Evolutionary conservation across 2,113 vertebrate genomes (phyloP).

Genomic region (Cavia porcellus): DNA sequence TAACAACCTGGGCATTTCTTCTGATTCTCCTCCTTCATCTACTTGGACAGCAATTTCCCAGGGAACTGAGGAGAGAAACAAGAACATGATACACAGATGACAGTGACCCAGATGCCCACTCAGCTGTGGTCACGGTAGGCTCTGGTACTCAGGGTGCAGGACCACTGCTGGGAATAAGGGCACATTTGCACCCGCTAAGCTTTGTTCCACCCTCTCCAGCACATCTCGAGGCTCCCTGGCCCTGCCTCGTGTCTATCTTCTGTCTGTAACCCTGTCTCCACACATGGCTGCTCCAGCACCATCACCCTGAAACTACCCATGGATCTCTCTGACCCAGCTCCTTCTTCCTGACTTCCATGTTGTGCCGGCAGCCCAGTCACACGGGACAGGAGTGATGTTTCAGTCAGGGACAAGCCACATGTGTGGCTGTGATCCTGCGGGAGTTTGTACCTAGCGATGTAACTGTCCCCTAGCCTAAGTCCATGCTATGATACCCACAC

Average conservation of each 20-base stretch:
- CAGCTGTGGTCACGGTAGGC: not conserved
- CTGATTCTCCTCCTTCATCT: not conserved
- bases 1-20: not conserved
- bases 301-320: accelerated
- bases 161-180: not conserved
- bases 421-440: not conserved
- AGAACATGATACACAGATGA: not conserved
- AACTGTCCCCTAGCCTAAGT: not conserved
- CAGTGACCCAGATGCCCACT: not conserved
- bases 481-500: not conserved
- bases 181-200: not conserved
- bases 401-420: not conserved
- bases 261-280: not conserved
- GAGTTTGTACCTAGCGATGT: too few relatives aligned
- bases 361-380: not conserved
- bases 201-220: not conserved
- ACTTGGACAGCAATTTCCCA: not conserved
- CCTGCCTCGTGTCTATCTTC: not conserved
- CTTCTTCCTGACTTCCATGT: not conserved
- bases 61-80: not conserved
- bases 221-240: not conserved
- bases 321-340: not conserved
- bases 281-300: not conserved
- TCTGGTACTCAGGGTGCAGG: not conserved
- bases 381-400: not conserved